A percentile compares a stretch with the other conserved stretches of the same genome.
Evolutionary conservation across 2,797 vertebrate genomes (phyloP).

Genomic region (Podarcis lilfordi): DNA sequence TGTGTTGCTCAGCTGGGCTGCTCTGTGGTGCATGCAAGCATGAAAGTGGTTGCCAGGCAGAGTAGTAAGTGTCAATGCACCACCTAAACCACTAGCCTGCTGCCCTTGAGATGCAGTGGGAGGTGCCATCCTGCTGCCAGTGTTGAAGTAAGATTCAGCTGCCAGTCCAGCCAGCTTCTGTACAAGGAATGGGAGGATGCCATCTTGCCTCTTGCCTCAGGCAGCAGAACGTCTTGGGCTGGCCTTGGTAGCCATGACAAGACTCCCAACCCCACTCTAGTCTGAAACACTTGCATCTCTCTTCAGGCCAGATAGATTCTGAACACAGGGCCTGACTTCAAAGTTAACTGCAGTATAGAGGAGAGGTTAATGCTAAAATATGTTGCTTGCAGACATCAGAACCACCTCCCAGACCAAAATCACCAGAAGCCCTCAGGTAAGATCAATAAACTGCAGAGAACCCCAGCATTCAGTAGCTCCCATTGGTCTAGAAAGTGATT

Average conservation of each 20-base stretch:
- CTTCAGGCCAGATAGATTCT: neutral
- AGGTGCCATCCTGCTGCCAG: neutral
- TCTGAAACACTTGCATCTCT: neutral
- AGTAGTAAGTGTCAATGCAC: neutral
- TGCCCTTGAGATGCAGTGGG: neutral
- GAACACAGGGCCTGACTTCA: neutral
- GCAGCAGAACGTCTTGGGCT: neutral
- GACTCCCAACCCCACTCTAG: neutral
- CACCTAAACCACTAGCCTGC: neutral
- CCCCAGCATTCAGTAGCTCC: no score
- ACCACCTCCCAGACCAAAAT: slow-evolving; percentile 84
- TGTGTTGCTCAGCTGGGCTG: neutral
- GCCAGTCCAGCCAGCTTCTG: neutral
- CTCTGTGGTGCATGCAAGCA: neutral
- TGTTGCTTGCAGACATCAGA: slow-evolving; percentile 78
- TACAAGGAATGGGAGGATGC: neutral
- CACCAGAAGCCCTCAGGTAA: slow-evolving; percentile 90
- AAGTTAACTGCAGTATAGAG: neutral
- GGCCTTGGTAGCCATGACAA: no score
- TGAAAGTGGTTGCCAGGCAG: no score
- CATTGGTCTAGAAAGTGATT: neutral
- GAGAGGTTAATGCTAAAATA: neutral
- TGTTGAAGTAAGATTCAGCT: neutral
- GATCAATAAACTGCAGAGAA: neutral
- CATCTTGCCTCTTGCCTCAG: neutral